phyloP scores from a whole-genome alignment of 2,113 vertebrate species.

The Podarcis muralis region DNA sequence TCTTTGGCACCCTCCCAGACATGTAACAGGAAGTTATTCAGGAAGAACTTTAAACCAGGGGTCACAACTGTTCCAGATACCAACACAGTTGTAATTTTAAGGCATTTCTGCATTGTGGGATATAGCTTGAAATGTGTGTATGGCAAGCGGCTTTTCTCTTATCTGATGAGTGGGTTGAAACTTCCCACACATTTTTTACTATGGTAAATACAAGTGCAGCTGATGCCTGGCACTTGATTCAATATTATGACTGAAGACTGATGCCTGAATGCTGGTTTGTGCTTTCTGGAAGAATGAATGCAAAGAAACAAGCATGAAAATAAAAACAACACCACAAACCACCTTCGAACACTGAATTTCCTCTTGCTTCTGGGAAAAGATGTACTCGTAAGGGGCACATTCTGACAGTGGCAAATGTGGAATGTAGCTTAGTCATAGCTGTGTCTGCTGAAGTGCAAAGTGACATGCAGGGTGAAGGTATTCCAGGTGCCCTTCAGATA shows the following conservation, averaged over 20 bases:
- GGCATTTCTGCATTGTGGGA: neutral
- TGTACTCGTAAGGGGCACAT: neutral
- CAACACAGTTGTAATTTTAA: neutral
- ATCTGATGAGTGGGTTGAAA: neutral
- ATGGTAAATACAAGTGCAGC: neutral
- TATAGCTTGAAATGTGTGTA: neutral
- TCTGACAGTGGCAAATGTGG: neutral
- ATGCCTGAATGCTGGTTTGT: neutral
- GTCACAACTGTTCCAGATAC: neutral
- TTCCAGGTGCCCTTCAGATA: neutral
- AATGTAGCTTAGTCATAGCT: neutral
- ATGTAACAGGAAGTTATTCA: neutral
- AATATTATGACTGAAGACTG: constrained; percentile 8
- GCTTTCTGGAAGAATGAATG: neutral
- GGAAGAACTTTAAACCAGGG: neutral
- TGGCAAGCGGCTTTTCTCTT: neutral
- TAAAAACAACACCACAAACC: neutral
- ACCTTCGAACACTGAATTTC: neutral
- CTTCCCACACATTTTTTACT: constrained; percentile 11
- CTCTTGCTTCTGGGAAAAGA: neutral
- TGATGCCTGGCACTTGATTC: neutral
- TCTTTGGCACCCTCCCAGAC: neutral
- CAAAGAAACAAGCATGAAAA: neutral
- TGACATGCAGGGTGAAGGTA: neutral
- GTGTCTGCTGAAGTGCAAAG: neutral